phyloP scores from a whole-genome alignment of 1,140 invertebrate species.

The Drosophila rufa region DNA sequence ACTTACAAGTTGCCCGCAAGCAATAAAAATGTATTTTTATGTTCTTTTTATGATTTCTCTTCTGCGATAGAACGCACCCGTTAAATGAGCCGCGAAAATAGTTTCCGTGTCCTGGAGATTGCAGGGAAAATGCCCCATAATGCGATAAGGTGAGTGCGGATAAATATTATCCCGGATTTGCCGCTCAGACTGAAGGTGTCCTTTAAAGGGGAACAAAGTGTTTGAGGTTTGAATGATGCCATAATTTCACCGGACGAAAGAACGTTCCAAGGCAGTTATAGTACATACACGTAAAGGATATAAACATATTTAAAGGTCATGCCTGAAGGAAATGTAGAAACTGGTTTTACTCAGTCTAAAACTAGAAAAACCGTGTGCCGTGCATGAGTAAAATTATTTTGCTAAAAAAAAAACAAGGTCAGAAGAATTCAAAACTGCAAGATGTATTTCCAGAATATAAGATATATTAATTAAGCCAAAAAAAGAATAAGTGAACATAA shows the following conservation, averaged over 20 bases:
- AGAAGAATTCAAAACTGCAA: too few relatives aligned
- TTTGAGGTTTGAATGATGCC: background rate
- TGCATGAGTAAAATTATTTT: too few relatives aligned
- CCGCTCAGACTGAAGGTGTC: background rate
- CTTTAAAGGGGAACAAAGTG: slow-evolving; percentile 11
- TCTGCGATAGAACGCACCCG: slow-evolving; percentile 50
- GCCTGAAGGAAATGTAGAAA: background rate
- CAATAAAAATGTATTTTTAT: slow-evolving; percentile 63
- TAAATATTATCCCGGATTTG: slow-evolving; percentile 40
- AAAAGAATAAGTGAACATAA: too few relatives aligned
- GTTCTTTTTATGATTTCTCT: slow-evolving; percentile 49
- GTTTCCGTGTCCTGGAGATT: slow-evolving; percentile 79
- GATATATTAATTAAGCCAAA: too few relatives aligned
- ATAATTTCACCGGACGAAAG: too few relatives aligned
- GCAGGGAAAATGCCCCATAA: slow-evolving; percentile 38
- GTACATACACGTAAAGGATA: too few relatives aligned
- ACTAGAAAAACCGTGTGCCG: too few relatives aligned
- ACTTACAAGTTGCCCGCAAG: slow-evolving; percentile 50
- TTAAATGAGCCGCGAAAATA: slow-evolving; percentile 83
- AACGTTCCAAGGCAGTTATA: background rate
- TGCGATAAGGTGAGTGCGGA: slow-evolving; percentile 42
- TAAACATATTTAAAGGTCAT: background rate
- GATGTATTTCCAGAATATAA: too few relatives aligned
- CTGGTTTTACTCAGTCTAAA: background rate
- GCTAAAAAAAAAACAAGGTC: background rate